Base-by-base conservation (phyloP, 2,113 vertebrate genomes). In the Melospiza georgiana region DNA sequence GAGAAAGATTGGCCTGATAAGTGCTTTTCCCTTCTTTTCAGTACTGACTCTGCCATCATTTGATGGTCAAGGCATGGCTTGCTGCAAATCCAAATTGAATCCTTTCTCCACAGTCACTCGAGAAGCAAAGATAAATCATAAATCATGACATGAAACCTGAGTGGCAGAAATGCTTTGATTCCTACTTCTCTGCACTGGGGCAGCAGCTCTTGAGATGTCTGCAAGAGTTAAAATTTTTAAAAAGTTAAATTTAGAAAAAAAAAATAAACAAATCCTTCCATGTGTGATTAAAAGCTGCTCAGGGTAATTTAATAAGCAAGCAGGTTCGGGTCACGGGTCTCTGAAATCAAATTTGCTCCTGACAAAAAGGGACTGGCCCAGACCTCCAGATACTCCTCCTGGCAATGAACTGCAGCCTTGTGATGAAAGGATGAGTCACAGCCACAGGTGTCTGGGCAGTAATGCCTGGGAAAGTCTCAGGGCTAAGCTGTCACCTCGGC, bases 1-100 rank as follows among this genome's bases (percentile, higher is more conserved):
- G 73, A 87, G 84, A 69, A 61, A 94, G 91, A 94, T 82, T 51
- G 74, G 84, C 65, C 69, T 87, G 78, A 82, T 72, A 94, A 83
- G 62, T 3, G 21, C 7, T 87, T 69, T 78, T 74, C 33, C 63
- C 57, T 74, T 92, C 82, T 92, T 71, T 92, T 57, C 79, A 86
- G 57, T 13, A 51, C 33, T 75, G 71, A 61, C 49, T 90, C 63
- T 74, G 65, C n/a, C 72, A 72, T 16, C 57, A n/a, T 37, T 52
- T 59, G 49, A 63, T 67, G 90, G 83, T 54, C 76, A 84, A 87
- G 73, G 54, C 57, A 71, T 2, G 3, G 57, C 30, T 84, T 68
- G 22, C 61, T 90, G 49, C 62, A 94, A 84, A 95, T 46, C 44
- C 74, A 75, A 37, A 92, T 0, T 1, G 68, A 89, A 72, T 57